Conservation (phyloP, 2,888 invertebrate species). For the Melinopterus prodromus region DNA sequence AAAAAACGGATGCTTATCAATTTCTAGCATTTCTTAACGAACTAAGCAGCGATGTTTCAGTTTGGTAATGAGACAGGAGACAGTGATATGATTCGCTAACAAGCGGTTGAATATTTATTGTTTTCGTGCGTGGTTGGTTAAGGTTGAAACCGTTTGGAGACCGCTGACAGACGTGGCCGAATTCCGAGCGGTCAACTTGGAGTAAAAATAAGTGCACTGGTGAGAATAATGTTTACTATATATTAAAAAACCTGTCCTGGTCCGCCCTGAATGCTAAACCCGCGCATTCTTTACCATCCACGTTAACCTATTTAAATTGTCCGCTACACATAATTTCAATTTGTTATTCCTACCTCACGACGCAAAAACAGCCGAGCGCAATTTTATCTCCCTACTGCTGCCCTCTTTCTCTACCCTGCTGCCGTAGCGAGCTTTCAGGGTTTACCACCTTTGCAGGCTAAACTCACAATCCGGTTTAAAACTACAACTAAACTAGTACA, state of each 20-base stretch:
- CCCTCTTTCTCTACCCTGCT: slow-evolving; percentile 15
- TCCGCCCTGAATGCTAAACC: slow-evolving; percentile 19
- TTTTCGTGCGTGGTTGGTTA: neutral
- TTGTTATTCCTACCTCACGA: slow-evolving; percentile 18
- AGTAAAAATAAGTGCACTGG: slow-evolving; percentile 20
- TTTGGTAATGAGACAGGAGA: neutral
- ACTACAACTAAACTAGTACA: too few relatives aligned
- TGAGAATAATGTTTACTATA: slow-evolving; percentile 25
- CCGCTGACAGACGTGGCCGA: slow-evolving; percentile 9
- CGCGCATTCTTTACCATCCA: slow-evolving; percentile 21
- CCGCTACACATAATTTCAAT: slow-evolving; percentile 26
- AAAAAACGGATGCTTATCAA: too few relatives aligned
- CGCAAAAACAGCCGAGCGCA: slow-evolving; percentile 11
- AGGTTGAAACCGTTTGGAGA: neutral
- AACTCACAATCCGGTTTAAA: neutral
- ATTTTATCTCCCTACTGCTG: neutral
- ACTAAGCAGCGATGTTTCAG: too few relatives aligned
- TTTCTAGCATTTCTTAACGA: too few relatives aligned
- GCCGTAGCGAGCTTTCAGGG: neutral
- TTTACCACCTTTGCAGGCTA: slow-evolving; percentile 12
- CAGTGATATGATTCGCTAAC: neutral
- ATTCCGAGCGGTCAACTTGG: slow-evolving; percentile 22
- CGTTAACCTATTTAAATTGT: slow-evolving; percentile 27
- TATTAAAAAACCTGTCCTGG: slow-evolving; percentile 17
- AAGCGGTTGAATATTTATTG: too few relatives aligned